Percentiles rank a stretch among this genome's conserved stretches.
Evolutionary conservation across 2,888 invertebrate genomes (phyloP).

Genomic region (Scaptomyza polygonia): DNA sequence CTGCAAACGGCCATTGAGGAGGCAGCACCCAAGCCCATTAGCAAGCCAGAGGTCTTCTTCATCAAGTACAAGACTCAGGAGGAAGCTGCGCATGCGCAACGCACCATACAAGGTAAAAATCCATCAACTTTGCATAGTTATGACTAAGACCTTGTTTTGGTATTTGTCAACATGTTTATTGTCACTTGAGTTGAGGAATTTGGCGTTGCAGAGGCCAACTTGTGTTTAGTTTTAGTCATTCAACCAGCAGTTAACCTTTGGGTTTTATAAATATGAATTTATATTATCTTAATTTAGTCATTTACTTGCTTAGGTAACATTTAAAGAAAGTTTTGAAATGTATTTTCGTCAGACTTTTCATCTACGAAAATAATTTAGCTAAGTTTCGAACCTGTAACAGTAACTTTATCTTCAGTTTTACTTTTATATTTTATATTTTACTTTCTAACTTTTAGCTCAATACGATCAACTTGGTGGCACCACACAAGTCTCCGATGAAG

Average conservation of each 20-base stretch:
- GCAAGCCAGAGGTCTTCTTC: conserved; percentile 84
- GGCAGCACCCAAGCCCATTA: conserved; percentile 77
- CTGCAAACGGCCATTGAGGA: conserved; percentile 80
- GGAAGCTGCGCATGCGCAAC: conserved; percentile 83
- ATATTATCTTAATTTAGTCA: neutral
- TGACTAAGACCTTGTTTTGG: conserved; percentile 40
- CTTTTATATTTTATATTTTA: too few relatives aligned
- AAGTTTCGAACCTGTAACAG: too few relatives aligned
- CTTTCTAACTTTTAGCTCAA: conserved; percentile 82
- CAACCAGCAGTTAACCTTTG: conserved; percentile 36
- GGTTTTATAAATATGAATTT: neutral
- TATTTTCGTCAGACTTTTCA: too few relatives aligned
- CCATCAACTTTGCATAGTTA: conserved; percentile 36
- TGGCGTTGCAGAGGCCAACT: conserved; percentile 32
- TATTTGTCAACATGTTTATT: conserved; percentile 50
- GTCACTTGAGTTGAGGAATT: conserved; percentile 4
- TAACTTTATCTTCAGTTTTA: too few relatives aligned
- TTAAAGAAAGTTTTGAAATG: neutral
- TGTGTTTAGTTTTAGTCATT: conserved; percentile 17
- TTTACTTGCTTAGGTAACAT: neutral
- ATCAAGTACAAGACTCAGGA: conserved; percentile 84
- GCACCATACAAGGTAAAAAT: conserved; percentile 83
- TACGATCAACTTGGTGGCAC: conserved; percentile 83
- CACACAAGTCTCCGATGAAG: conserved; percentile 82
- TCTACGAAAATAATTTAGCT: too few relatives aligned